phyloP scores from a whole-genome alignment of 2,888 invertebrate species.

The Leptinotarsa juncta region DNA sequence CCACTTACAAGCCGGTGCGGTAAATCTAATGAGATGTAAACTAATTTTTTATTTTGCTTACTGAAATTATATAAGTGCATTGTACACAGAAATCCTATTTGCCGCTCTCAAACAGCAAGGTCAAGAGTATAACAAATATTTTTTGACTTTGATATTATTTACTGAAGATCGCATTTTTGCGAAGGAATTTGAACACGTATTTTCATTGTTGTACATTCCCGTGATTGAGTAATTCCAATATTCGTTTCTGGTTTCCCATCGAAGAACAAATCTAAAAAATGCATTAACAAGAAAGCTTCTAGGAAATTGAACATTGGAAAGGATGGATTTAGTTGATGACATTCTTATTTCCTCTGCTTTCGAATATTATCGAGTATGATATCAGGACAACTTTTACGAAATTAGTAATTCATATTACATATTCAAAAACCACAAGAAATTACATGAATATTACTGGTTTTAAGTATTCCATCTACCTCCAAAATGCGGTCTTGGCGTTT shows the following conservation, averaged over 20 bases:
- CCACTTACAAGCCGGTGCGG: not conserved
- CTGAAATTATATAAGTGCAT: not conserved
- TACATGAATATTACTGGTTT: no score
- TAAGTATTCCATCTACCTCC: no score
- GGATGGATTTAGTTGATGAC: no score
- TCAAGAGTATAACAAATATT: constrained; percentile 10
- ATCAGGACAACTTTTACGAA: no score
- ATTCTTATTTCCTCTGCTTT: no score
- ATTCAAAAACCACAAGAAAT: no score
- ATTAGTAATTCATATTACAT: no score
- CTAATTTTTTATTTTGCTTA: not conserved
- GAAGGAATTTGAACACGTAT: not conserved
- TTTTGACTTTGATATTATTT: constrained; percentile 12
- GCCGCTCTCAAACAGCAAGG: not conserved
- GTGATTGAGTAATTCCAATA: not conserved
- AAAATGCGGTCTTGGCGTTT: no score
- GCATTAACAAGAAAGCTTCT: constrained; percentile 11
- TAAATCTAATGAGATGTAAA: constrained; percentile 4
- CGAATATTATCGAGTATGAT: no score
- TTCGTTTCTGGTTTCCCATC: not conserved
- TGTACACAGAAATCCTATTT: constrained; percentile 2
- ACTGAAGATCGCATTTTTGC: constrained; percentile 4
- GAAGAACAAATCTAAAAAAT: constrained; percentile 20
- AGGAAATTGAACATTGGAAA: not conserved
- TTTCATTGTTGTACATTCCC: not conserved